Conservation (phyloP, 2,888 invertebrate genomes). For the Anodontia alba region DNA sequence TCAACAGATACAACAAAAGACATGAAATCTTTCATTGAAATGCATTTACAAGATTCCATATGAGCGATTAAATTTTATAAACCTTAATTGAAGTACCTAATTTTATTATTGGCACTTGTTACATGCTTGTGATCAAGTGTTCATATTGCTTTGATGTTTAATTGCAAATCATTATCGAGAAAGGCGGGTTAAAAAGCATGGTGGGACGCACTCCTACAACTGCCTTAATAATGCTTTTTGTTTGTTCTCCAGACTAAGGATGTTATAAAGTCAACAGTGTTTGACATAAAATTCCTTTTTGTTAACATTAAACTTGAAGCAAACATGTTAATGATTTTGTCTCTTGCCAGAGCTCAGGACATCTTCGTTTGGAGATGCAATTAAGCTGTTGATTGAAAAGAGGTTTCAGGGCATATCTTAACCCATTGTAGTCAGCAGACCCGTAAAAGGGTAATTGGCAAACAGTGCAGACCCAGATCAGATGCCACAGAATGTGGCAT, state of each 20-base stretch:
- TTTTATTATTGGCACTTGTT: neutral
- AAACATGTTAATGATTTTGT: neutral
- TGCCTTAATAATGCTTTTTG: neutral
- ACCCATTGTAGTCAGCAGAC: no score
- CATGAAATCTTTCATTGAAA: no score
- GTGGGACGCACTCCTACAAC: neutral
- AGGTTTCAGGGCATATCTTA: no score
- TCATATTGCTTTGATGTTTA: conserved; percentile 4
- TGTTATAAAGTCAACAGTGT: neutral
- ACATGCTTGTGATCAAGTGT: neutral
- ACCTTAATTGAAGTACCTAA: neutral
- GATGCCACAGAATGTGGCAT: no score
- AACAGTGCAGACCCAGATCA: no score
- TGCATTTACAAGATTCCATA: neutral
- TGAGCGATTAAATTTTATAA: neutral
- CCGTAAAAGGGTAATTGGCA: no score
- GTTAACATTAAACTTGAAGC: neutral
- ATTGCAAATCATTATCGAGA: conserved; percentile 10
- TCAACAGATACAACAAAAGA: no score
- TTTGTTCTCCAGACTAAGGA: neutral
- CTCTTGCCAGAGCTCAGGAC: neutral
- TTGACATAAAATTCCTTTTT: neutral
- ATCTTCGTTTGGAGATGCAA: no score
- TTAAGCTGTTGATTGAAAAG: no score
- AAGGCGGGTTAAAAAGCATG: neutral